Evolutionary conservation across 2,113 vertebrate genomes (phyloP), one percentile per base, ranked within the genome.

Genomic region (Tauraco erythrolophus): DNA sequence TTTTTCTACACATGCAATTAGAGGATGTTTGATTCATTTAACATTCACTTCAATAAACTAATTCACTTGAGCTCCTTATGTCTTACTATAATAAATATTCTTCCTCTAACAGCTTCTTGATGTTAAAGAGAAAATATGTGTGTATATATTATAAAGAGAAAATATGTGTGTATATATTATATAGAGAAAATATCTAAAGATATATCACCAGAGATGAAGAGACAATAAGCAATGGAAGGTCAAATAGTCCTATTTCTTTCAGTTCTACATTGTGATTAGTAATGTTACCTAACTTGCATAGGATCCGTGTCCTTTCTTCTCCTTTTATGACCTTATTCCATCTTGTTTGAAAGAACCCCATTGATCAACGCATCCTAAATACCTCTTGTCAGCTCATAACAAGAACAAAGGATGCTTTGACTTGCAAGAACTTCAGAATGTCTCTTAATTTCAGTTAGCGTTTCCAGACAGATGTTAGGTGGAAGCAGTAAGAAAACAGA

Each of bases 151-250:
- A 39, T 7, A 57, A 24, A 58, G 10, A 27, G 11, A 81, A 84
- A 74, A 50, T 48, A 2, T 30, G 4, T 46, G 0, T 45, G 0
- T 27, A 3, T 37, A 10, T 48, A 6, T 43, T 30, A 51, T 19
- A 51, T 2, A 46, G 1, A 72, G 17, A 90, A 62, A 69, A 33
- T 23, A 75, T 35, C 53, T 74, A 45, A 57, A 41, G 28, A 17
- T 22, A 0, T 54, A 28, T 72, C 9, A 61, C 19, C 22, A 86
- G 71, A 51, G 9, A 37, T 39, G 4, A 17, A 10, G 33, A 93
- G 43, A 61, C 10, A 87, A 39, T 54, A 25, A 74, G 11, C 17
- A 39, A 2, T 31, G 13, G 17, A 84, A 89, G 10, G 19, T 62
- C 22, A 77, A 45, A 68, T 7, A 70, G 11, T 43, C 10, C 23